A percentile compares a stretch with the other conserved stretches of the same genome.
These are phyloP conservation scores for Delichon dasypus DNA, from an alignment of 2,797 vertebrate genomes.

Conservation along the genomic window DNA sequence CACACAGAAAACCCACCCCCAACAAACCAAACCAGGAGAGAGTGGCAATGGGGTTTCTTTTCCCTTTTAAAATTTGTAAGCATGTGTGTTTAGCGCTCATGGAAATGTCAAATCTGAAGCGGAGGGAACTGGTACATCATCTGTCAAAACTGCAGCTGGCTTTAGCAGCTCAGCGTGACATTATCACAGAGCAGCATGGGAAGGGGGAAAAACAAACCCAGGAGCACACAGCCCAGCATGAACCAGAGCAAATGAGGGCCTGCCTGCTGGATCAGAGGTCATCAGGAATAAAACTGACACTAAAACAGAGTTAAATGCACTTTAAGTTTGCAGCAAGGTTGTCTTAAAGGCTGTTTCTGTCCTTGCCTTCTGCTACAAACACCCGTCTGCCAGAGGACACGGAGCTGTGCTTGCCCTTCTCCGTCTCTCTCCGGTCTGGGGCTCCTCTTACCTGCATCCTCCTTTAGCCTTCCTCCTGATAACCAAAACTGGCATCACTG, in stretches of 20 bases:
- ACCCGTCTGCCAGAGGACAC: background rate
- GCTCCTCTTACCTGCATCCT: background rate
- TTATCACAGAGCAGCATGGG: background rate
- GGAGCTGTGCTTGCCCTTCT: background rate
- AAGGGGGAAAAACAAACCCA: background rate
- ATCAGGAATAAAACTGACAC: background rate
- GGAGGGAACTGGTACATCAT: slow-evolving; percentile 15
- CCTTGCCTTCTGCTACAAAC: background rate
- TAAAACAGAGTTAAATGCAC: background rate
- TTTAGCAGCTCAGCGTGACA: slow-evolving; percentile 31
- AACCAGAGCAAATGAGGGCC: background rate
- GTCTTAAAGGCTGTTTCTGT: background rate
- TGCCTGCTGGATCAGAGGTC: background rate
- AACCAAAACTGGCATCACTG: background rate
- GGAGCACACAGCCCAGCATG: background rate
- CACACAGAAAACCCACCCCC: background rate
- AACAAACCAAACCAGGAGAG: background rate
- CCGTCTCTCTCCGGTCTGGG: fast-evolving
- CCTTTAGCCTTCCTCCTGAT: background rate
- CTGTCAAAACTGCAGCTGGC: slow-evolving; percentile 49
- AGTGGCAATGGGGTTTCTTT: background rate
- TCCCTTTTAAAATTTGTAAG: background rate
- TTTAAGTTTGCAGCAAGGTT: background rate
- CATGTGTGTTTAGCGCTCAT: background rate
- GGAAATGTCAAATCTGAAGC: slow-evolving; percentile 50